Percentiles rank a stretch among this genome's conserved stretches.
Evolutionary conservation across 2,113 vertebrate species (phyloP).

Genomic region (Bombycilla garrulus): DNA sequence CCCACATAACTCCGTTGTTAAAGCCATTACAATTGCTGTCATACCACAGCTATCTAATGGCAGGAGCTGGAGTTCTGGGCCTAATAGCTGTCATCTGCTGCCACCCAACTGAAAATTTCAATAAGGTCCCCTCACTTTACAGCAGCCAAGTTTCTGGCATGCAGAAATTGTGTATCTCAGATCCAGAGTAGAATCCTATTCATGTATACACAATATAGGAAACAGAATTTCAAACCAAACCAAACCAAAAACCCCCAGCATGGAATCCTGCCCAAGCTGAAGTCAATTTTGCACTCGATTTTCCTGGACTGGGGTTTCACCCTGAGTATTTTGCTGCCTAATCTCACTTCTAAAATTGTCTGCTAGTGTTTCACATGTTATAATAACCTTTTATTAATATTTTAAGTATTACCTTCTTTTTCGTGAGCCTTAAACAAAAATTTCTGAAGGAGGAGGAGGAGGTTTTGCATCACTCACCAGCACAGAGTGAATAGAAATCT

Average conservation of each 20-base stretch:
- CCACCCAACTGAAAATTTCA: not conserved
- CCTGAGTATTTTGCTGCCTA: not conserved
- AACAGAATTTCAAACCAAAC: not conserved
- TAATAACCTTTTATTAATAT: not conserved
- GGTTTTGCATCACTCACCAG: not conserved
- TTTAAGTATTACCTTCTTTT: not conserved
- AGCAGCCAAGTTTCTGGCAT: not conserved
- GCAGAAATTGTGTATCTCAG: not conserved
- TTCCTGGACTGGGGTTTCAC: not conserved
- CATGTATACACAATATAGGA: not conserved
- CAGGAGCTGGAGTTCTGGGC: not conserved
- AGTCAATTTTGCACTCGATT: not conserved
- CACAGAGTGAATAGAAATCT: not conserved
- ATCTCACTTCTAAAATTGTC: not conserved
- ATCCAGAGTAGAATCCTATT: not conserved
- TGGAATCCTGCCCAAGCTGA: not conserved
- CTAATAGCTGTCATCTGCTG: not conserved
- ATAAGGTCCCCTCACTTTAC: not conserved
- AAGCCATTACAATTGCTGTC: not conserved
- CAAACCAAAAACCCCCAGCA: not conserved
- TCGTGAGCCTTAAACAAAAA: not conserved
- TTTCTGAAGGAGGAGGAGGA: not conserved
- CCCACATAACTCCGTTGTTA: not conserved
- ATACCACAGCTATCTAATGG: not conserved
- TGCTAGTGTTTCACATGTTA: not conserved